phyloP scores from a whole-genome alignment of 2,797 vertebrate species.

The Melanotaenia boesemani region DNA sequence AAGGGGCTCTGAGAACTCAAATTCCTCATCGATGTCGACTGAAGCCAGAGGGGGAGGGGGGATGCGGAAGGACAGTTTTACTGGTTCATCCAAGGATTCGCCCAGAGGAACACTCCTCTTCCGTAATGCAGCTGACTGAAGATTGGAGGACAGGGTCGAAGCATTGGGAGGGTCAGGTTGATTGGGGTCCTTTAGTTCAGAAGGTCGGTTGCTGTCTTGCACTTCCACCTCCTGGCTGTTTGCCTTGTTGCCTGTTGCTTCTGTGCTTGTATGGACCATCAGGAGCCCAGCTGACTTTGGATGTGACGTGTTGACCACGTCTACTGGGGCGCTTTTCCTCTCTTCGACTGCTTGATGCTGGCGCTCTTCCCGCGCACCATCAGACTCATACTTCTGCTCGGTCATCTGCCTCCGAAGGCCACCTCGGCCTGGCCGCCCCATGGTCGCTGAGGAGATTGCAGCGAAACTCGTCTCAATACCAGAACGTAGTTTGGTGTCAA shows the following conservation, averaged over 20 bases:
- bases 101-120: conserved; percentile 88
- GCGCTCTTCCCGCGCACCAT: conserved; percentile 82
- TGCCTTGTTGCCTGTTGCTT: conserved; percentile 68
- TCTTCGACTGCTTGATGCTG: conserved; percentile 81
- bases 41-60: conserved; percentile 94
- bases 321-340: conserved; percentile 88
- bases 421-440: conserved; percentile 84
- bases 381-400: conserved; percentile 90
- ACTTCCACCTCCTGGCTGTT: conserved; percentile 77
- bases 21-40: conserved; percentile 96
- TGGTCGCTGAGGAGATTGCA: conserved; percentile 78
- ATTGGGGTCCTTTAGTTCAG: conserved; percentile 82
- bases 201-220: conserved; percentile 72
- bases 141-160: conserved; percentile 68
- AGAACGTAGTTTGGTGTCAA: conserved; percentile 96
- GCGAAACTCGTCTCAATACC: conserved; percentile 88
- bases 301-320: conserved; percentile 87
- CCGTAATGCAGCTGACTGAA: conserved; percentile 66
- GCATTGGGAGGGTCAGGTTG: conserved; percentile 73
- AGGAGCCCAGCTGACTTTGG: conserved; percentile 91
- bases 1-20: conserved; percentile 93
- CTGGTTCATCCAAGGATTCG: conserved; percentile 91
- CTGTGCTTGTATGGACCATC: conserved; percentile 93
- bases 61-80: conserved; percentile 93
- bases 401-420: conserved; percentile 89